A percentile compares a stretch with the other conserved stretches of the same genome.
phyloP scores from a whole-genome alignment of 2,113 vertebrate genomes.

The Xenopus borealis region DNA sequence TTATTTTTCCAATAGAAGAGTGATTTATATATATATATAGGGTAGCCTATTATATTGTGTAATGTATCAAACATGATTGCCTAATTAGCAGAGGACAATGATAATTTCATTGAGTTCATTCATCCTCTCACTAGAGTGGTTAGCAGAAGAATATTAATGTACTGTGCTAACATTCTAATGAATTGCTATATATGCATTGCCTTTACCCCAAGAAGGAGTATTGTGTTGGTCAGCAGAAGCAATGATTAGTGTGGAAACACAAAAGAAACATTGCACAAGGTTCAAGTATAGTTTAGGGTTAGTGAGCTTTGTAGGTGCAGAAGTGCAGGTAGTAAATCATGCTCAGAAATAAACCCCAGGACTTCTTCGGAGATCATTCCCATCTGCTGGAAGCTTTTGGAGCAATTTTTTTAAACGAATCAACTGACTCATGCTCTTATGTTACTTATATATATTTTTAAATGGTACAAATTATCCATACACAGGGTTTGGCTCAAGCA shows the following conservation, averaged over 20 bases:
- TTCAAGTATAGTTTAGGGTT: too few relatives aligned
- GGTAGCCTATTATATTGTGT: too few relatives aligned
- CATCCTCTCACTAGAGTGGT: conserved; percentile 3
- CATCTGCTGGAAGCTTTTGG: conserved; percentile 18
- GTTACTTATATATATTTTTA: too few relatives aligned
- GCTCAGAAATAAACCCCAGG: not conserved
- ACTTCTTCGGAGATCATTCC: conserved; percentile 2
- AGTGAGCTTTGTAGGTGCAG: too few relatives aligned
- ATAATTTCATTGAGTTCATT: not conserved
- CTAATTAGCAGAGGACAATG: conserved; percentile 20
- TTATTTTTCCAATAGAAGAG: too few relatives aligned
- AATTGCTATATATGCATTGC: conserved; percentile 14
- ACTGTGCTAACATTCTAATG: conserved; percentile 19
- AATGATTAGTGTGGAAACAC: too few relatives aligned
- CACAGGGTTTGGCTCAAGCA: conserved; percentile 3
- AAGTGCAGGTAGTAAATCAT: too few relatives aligned
- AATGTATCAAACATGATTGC: too few relatives aligned
- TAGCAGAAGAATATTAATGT: not conserved
- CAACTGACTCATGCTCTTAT: conserved; percentile 13
- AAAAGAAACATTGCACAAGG: too few relatives aligned
- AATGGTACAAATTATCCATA: not conserved
- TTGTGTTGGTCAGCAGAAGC: conserved; percentile 7
- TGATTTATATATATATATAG: too few relatives aligned
- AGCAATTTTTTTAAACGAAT: not conserved
- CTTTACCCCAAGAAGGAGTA: not conserved